These are phyloP conservation scores for Apis laboriosa DNA, from an alignment of 1,140 invertebrate species.

Conservation along the genomic window DNA sequence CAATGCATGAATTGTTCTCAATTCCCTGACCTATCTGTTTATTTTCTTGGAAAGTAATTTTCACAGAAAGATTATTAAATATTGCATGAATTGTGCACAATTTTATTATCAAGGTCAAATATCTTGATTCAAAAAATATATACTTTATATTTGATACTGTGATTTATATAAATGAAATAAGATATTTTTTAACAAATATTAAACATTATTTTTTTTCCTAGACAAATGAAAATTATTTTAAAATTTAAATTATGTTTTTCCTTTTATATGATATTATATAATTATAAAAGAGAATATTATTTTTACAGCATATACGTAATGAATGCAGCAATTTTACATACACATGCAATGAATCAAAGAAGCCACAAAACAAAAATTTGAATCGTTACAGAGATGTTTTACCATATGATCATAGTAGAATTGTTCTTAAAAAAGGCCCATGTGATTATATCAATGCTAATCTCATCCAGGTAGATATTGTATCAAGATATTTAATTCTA, in stretches of 20 bases:
- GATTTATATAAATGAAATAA: neutral
- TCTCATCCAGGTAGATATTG: conserved; percentile 86
- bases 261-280: neutral
- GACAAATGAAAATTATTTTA: neutral
- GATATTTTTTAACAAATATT: neutral
- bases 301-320: conserved; percentile 82
- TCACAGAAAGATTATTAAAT: conserved; percentile 13
- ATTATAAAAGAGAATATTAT: neutral
- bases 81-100: neutral
- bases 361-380: conserved; percentile 88
- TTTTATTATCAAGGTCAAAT: conserved; percentile 21
- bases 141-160: conserved; percentile 11
- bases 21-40: neutral
- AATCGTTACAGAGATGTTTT: conserved; percentile 98
- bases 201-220: neutral
- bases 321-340: conserved; percentile 85
- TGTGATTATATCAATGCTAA: conserved; percentile 98
- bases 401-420: conserved; percentile 96
- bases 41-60: conserved; percentile 30
- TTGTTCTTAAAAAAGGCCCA: conserved; percentile 87
- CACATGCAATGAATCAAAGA: conserved; percentile 88
- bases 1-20: conserved; percentile 26
- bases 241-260: too few relatives aligned
- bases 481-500: neutral
- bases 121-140: neutral